Percentiles rank a stretch among this genome's conserved stretches.
phyloP scores from a whole-genome alignment of 2,888 invertebrate genomes.

The Conistra vaccinii region DNA sequence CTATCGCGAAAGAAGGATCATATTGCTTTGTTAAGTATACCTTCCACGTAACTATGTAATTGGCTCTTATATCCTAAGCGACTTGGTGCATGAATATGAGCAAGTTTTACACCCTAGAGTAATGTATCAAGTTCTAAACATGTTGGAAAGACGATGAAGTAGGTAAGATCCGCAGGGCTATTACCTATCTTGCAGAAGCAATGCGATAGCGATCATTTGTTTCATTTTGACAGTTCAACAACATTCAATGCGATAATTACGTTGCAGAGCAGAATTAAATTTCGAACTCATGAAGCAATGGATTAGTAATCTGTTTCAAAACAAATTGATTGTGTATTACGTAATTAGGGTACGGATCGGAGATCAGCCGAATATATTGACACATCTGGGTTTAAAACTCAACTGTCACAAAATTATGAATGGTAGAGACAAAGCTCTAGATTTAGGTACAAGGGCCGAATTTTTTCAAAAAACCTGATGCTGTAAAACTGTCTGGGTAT shows the following conservation, averaged over 20 bases:
- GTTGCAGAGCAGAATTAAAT: no score
- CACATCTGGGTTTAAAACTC: background rate
- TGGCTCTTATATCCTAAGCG: slow-evolving; percentile 8
- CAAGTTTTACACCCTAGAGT: slow-evolving; percentile 39
- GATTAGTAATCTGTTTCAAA: no score
- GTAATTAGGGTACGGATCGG: no score
- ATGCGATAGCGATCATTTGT: no score
- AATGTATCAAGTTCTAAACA: slow-evolving; percentile 15
- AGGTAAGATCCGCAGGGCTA: no score
- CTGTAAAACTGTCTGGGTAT: background rate
- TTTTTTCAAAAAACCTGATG: no score
- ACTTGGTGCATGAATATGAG: slow-evolving; percentile 21
- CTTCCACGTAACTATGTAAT: slow-evolving; percentile 29
- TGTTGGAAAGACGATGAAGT: background rate
- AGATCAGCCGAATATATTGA: background rate
- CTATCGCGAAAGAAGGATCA: slow-evolving; percentile 26
- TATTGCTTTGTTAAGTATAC: slow-evolving; percentile 20
- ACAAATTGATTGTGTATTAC: no score
- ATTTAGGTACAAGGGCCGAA: no score
- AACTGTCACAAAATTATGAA: background rate
- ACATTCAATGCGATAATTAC: no score
- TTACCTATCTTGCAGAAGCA: no score
- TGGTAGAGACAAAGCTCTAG: background rate
- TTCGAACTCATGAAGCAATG: no score
- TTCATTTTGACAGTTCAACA: no score